Base-by-base conservation (phyloP, 2,797 vertebrate genomes). In the Sitta carolinensis region DNA sequence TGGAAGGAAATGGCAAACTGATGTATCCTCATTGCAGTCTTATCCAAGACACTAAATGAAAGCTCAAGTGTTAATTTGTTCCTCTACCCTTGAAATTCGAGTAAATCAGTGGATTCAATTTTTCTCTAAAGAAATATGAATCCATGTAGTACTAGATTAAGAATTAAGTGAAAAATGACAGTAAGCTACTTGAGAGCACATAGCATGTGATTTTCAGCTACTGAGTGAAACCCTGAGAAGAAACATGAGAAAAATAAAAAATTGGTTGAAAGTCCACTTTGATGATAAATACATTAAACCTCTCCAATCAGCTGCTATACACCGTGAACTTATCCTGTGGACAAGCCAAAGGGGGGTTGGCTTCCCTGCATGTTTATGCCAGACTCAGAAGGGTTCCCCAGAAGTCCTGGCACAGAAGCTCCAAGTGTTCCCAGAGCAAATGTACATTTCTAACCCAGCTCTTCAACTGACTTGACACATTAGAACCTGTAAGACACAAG, bases 331-430 rank as follows among this genome's bases (percentile, higher is more conserved):
- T 47, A 38, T 16, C 64, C 43, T 57, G 5, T 30, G 67, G 10
- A 17, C 11, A 76, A 89, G 36, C 7, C 22, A 61, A n/a, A 64
- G 63, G 15, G 13, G 23, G 7, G 5, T 5, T 87, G 34, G 7
- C 14, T 91, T 87, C 40, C 21, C 19, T 7, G 2, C 0, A 0
- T n/a, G 8, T n/a, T 81, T 43, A 10, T n/a, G 13, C 17, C 16
- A 25, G 18, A 22, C 27, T 69, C 30, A 27, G 15, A 20, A n/a
- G 17, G 27, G 19, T 26, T 80, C 18, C 43, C 86, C 43, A 80
- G 57, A 80, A 76, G 7, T 66, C 16, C 23, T 51, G 38, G 7
- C 38, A 64, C 54, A 64, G 50, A 50, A 23, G 3, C 3, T 21
- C 12, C 0, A 0, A 32, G 17, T 7, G 32, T 55, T 36, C 67